Conservation (phyloP, 2,888 invertebrate species). For the Microctonus aethiopoides region DNA sequence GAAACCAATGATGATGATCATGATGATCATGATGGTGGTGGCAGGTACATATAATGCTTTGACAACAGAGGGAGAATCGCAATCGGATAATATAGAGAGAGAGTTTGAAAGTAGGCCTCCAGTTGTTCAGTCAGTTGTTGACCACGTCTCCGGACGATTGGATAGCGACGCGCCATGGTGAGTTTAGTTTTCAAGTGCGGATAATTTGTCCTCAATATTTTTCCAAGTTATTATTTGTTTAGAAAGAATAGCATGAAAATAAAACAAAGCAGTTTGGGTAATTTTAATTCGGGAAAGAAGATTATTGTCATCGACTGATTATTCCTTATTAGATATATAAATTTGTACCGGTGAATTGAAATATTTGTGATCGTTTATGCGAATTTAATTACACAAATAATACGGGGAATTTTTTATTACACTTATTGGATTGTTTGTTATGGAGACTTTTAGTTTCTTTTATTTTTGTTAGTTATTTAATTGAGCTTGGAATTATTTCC, state of each 20-base stretch:
- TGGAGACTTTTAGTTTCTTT: not conserved
- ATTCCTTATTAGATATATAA: no score
- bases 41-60: slow-evolving; percentile 36
- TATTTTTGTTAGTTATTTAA: not conserved
- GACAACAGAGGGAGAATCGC: slow-evolving; percentile 50
- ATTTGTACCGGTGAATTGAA: not conserved
- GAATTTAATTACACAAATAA: no score
- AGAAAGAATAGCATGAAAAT: not conserved
- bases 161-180: slow-evolving; percentile 57
- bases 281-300: no score
- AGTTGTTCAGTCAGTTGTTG: slow-evolving; percentile 63
- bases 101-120: slow-evolving; percentile 66
- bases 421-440: no score
- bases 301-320: no score
- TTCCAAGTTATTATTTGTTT: not conserved
- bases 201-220: slow-evolving; percentile 8
- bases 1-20: not conserved
- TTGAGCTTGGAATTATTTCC: not conserved
- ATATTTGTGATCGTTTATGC: not conserved
- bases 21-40: slow-evolving; percentile 19
- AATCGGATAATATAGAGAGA: slow-evolving; percentile 57
- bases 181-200: slow-evolving; percentile 44
- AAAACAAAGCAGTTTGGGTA: no score
- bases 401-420: no score
- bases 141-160: slow-evolving; percentile 62